Evolutionary conservation across 35 echinoderm and acorn worm genomes (phyloP), one percentile per base, ranked within the genome.

Genomic region (Ophioderma brevispina): DNA sequence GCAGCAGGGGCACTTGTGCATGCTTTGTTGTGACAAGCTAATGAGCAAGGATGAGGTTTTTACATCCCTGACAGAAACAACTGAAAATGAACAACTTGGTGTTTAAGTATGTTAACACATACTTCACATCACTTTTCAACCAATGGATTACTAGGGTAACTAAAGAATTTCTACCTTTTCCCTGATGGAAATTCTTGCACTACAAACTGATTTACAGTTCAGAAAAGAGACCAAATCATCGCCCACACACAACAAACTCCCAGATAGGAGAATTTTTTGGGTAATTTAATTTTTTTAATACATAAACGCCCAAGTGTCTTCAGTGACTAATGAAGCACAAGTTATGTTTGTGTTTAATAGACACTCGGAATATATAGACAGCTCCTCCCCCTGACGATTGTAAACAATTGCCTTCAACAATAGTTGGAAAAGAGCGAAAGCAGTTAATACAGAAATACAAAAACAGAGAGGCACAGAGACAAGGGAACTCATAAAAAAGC

Each of bases 261-360:
- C 59, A 13, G 84, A 64, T 10, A 56, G 15, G 77, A 36, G n/a
- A n/a, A n/a, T n/a, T 80, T 6, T 89, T 50, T 80, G 76, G 87
- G 35, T 89, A 89, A 39, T 52, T 80, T 15, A n/a, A 40, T 35
- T 52, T 80, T 78, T 80, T 56, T 89, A 50, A 52, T 89, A 0
- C 31, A 89, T 36, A 80, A 89, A 52, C 76, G 87, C 0, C 87
- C 43, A 23, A 89, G 75, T 37, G 30, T 89, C 87, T 28, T 76
- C 41, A 39, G 80, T 89, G 40, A 50, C 87, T 36, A 89, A 89
- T 52, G 87, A 89, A 38, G 87, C 87, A 11, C 87, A 89, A 36
- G 86, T 87, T 39, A 87, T 87, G 86, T 87, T 64, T 40, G 30
- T 87, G 0, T 39, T 77, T 37, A 89, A 80, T 25, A 79, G 80